Evolutionary conservation across 2,888 invertebrate genomes (phyloP).

Genomic region (Calephelis perditalis): DNA sequence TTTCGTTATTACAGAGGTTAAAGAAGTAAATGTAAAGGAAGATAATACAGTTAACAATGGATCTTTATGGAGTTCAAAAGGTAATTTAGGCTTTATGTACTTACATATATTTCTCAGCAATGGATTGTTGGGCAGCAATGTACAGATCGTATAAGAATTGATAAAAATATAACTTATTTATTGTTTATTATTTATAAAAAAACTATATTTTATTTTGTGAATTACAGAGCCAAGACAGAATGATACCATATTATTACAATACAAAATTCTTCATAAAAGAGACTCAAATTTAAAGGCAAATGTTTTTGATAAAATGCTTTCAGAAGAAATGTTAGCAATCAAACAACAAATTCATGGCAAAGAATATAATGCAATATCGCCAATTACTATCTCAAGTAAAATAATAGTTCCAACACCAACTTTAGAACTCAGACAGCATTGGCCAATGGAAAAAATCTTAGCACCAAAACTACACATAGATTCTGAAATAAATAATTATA

Average conservation of each 20-base stretch:
- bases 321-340: conserved; percentile 55
- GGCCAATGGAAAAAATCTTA: conserved; percentile 45
- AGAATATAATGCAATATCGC: conserved; percentile 35
- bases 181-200: background rate
- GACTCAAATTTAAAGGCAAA: conserved; percentile 46
- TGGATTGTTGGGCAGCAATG: too few relatives aligned
- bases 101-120: too few relatives aligned
- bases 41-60: background rate
- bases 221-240: conserved; percentile 1
- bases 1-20: background rate
- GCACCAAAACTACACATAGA: conserved; percentile 22
- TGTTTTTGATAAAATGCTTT: conserved; percentile 53
- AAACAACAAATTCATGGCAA: conserved; percentile 48
- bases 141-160: too few relatives aligned
- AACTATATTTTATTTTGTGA: background rate
- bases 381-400: conserved; percentile 35
- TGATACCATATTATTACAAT: background rate
- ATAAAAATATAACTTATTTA: too few relatives aligned
- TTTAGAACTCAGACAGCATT: conserved; percentile 48
- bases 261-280: background rate
- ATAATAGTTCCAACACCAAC: conserved; percentile 42
- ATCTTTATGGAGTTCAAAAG: background rate
- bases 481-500: conserved; percentile 17
- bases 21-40: conserved; percentile 5
- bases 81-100: background rate